phyloP scores from a whole-genome alignment of 35 echinoderm and acorn worm genomes.

The Apostichopus japonicus region DNA sequence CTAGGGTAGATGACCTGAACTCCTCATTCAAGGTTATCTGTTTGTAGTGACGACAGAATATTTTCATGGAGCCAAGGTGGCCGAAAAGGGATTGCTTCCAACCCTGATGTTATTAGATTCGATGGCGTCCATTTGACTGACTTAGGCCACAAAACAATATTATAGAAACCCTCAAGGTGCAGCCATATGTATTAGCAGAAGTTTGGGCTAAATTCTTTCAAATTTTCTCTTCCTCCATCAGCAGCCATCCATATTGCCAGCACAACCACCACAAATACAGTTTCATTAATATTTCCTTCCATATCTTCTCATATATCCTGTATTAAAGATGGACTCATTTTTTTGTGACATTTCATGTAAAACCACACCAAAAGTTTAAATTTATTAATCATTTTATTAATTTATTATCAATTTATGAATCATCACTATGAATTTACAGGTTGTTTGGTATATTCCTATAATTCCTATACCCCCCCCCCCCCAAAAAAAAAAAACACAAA shows the following conservation, averaged over 20 bases:
- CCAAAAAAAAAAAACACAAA: not conserved
- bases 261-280: not conserved
- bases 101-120: not conserved
- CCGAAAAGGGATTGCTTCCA: conserved; percentile 9
- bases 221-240: not conserved
- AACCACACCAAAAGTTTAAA: not conserved
- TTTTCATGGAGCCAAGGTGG: not conserved
- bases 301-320: not conserved
- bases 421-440: no score
- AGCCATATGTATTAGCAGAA: not conserved
- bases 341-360: not conserved
- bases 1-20: conserved; percentile 17
- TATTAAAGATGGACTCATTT: not conserved
- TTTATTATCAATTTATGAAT: not conserved
- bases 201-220: conserved; percentile 11
- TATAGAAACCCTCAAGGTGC: conserved; percentile 20
- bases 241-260: not conserved
- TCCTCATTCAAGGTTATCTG: conserved; percentile 20
- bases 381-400: not conserved
- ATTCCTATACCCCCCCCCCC: not conserved
- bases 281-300: not conserved
- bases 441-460: not conserved
- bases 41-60: not conserved
- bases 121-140: conserved; percentile 40
- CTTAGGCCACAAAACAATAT: conserved; percentile 19